phyloP scores from a whole-genome alignment of 2,797 vertebrate genomes.

The Chelidonichthys spinosus region DNA sequence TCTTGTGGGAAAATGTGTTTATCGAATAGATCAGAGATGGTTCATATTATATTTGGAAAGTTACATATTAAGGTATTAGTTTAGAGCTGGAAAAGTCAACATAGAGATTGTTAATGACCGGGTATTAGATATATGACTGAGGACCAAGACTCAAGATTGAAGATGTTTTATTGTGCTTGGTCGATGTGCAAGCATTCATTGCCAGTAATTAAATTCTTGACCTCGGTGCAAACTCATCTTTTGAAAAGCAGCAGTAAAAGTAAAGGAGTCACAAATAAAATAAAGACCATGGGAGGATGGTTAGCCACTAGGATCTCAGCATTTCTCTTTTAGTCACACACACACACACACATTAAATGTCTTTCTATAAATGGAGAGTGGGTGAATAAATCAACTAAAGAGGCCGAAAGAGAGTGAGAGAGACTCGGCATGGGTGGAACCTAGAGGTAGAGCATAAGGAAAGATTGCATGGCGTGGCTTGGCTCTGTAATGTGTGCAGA shows the following conservation, averaged over 20 bases:
- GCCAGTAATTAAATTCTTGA: too few species aligned
- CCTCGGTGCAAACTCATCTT: too few species aligned
- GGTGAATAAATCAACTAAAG: slow-evolving; percentile 26
- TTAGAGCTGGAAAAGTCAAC: background rate
- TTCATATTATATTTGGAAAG: background rate
- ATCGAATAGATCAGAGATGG: background rate
- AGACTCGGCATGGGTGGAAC: slow-evolving; percentile 13
- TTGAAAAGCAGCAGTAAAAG: too few species aligned
- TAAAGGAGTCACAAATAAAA: too few species aligned
- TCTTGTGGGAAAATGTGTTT: background rate
- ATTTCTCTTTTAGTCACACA: slow-evolving; percentile 3
- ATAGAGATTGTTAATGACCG: background rate
- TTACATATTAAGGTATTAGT: background rate
- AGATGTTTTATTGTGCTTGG: too few species aligned
- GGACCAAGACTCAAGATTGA: background rate
- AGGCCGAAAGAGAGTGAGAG: slow-evolving; percentile 5
- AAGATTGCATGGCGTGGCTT: slow-evolving; percentile 63
- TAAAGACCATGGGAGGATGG: background rate
- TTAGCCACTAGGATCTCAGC: slow-evolving; percentile 9
- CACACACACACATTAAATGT: slow-evolving; percentile 4
- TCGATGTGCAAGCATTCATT: too few species aligned
- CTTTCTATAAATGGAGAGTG: slow-evolving; percentile 21
- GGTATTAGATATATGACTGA: slow-evolving; percentile 2
- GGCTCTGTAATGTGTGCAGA: slow-evolving; percentile 73
- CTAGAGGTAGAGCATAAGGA: slow-evolving; percentile 54